Conservation (phyloP, 2,888 invertebrate genomes). For the Neuroscelio doddi region DNA sequence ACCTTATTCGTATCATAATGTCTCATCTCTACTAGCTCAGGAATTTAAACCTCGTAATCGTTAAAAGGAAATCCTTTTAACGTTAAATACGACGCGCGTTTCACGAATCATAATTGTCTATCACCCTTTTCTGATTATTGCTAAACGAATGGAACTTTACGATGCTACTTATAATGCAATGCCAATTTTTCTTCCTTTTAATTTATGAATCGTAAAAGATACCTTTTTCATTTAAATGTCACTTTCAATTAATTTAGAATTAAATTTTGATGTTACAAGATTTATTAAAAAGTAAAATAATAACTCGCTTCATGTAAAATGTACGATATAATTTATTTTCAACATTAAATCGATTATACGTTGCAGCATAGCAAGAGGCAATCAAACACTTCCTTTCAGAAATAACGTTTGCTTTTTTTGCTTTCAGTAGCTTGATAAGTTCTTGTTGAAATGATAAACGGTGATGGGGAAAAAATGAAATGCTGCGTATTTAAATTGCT, state of each 20-base stretch:
- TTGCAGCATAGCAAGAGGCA: slow-evolving; percentile 8
- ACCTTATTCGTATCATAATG: slow-evolving; percentile 58
- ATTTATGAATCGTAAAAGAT: neutral
- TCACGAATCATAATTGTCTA: slow-evolving; percentile 31
- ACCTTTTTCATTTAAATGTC: too few relatives aligned
- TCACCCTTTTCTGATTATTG: slow-evolving; percentile 26
- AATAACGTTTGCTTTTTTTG: slow-evolving; percentile 12
- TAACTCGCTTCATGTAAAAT: neutral
- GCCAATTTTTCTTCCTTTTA: too few relatives aligned
- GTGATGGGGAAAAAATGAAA: neutral
- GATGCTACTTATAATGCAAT: too few relatives aligned
- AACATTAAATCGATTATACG: slow-evolving; percentile 10
- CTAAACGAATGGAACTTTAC: slow-evolving; percentile 20
- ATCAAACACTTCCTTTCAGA: slow-evolving; percentile 19
- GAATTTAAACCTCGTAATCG: slow-evolving; percentile 32
- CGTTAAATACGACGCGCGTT: too few relatives aligned
- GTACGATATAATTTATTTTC: slow-evolving; percentile 10
- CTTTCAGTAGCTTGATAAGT: slow-evolving; percentile 1
- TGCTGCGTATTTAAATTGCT: slow-evolving; percentile 28
- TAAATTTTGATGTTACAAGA: too few relatives aligned
- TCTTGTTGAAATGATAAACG: slow-evolving; percentile 7
- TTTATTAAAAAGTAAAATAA: too few relatives aligned
- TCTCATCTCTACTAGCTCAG: slow-evolving; percentile 51
- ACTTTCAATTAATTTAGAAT: too few relatives aligned
- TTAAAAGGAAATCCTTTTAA: slow-evolving; percentile 32